These are phyloP conservation scores for Xenotilapia flavipinnis DNA, from an alignment of 2,113 vertebrate species.

Conservation along the genomic window DNA sequence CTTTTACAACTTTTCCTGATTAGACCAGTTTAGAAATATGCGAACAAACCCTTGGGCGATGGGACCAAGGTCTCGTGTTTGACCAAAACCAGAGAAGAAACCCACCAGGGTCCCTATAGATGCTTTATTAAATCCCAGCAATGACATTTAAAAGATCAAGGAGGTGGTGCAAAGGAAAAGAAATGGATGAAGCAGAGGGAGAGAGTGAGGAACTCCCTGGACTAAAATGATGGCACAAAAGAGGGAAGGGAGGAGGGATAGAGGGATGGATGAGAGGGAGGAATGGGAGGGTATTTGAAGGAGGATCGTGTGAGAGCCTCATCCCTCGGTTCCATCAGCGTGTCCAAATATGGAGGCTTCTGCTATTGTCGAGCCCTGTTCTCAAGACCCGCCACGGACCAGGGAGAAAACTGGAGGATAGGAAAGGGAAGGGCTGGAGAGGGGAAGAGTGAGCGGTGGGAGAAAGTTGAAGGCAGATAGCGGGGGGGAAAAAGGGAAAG, in stretches of 20 bases:
- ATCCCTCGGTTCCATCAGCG: constrained; percentile 50
- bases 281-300: constrained; percentile 29
- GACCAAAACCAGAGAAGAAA: background rate
- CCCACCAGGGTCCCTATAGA: background rate
- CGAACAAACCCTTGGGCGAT: background rate
- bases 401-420: constrained; percentile 32
- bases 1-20: background rate
- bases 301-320: constrained; percentile 49
- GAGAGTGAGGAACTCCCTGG: background rate
- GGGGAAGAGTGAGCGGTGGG: background rate
- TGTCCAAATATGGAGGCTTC: constrained; percentile 73
- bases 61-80: background rate
- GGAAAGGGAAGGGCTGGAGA: background rate
- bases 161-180: background rate
- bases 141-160: background rate
- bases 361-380: constrained; percentile 45
- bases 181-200: background rate
- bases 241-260: constrained; percentile 6
- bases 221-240: constrained; percentile 27
- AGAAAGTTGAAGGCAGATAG: constrained; percentile 13
- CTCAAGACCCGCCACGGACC: constrained; percentile 54
- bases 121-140: background rate
- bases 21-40: background rate
- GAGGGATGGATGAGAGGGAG: constrained; percentile 6
- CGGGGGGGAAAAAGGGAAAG: background rate